Conservation (phyloP, 2,113 vertebrate genomes). For the Microcebus ravelobensis region DNA sequence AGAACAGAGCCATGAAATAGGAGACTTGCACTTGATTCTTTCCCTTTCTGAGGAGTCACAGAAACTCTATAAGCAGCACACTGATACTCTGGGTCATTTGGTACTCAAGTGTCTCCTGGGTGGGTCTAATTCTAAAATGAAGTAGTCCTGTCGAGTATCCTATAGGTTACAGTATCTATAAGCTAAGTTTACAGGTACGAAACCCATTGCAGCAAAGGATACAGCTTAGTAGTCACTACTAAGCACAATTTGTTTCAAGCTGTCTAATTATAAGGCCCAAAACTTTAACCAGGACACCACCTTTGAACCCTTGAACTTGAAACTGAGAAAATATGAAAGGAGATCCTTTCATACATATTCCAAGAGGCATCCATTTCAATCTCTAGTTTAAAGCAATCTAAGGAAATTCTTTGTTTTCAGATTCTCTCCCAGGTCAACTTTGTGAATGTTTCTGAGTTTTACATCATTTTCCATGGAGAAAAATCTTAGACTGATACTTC, state of each 20-base stretch:
- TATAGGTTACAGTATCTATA: not conserved
- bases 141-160: not conserved
- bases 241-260: not conserved
- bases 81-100: not conserved
- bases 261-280: not conserved
- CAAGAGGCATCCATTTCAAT: constrained; percentile 48
- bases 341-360: constrained; percentile 21
- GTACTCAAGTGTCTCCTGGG: not conserved
- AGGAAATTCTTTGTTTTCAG: constrained; percentile 58
- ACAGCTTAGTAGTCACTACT: not conserved
- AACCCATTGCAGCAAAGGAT: not conserved
- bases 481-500: not conserved
- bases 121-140: constrained; percentile 30
- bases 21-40: not conserved
- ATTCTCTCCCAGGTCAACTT: constrained; percentile 21
- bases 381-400: not conserved
- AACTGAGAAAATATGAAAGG: constrained; percentile 58
- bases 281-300: not conserved
- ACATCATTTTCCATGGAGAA: constrained; percentile 24
- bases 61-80: not conserved
- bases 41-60: not conserved
- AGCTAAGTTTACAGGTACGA: not conserved
- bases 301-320: constrained; percentile 62
- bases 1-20: not conserved
- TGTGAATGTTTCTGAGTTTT: constrained; percentile 27